These are phyloP conservation scores for Steatornis caripensis DNA, from an alignment of 2,113 vertebrate species.

Conservation along the genomic window DNA sequence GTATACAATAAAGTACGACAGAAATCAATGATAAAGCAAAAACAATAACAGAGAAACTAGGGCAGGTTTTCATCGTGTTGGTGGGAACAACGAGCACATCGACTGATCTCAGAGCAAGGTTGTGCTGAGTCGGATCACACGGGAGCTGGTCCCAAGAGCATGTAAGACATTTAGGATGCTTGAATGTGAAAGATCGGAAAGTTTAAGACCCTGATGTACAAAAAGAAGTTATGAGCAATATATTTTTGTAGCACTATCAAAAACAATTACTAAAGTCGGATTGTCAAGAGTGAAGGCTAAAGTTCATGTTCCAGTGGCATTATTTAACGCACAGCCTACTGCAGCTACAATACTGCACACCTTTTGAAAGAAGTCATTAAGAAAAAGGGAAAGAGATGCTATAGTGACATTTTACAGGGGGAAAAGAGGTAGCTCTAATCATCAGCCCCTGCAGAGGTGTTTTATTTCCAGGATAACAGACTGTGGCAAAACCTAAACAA, in stretches of 20 bases:
- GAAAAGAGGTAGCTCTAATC: background rate
- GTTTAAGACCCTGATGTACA: background rate
- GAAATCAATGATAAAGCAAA: background rate
- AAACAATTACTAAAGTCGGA: background rate
- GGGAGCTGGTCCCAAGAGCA: background rate
- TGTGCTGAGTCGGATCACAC: rapidly evolving
- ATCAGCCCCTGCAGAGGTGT: background rate
- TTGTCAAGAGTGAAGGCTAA: rapidly evolving
- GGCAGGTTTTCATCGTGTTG: rapidly evolving
- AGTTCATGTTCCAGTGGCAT: background rate
- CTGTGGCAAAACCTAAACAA: slow-evolving; percentile 14
- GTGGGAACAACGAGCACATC: background rate
- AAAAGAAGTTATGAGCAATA: background rate
- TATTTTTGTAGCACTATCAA: background rate
- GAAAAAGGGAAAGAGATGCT: background rate
- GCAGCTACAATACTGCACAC: background rate
- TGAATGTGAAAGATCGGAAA: background rate
- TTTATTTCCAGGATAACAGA: slow-evolving; percentile 19
- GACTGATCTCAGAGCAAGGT: rapidly evolving
- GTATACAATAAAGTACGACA: background rate
- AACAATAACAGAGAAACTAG: background rate
- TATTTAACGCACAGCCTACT: background rate
- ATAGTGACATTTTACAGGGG: background rate
- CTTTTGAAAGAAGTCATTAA: background rate
- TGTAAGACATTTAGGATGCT: background rate